A percentile compares a stretch with the other conserved stretches of the same genome.
These are phyloP conservation scores for Lagorchestes hirsutus DNA, from an alignment of 2,797 vertebrate species.

Conservation along the genomic window DNA sequence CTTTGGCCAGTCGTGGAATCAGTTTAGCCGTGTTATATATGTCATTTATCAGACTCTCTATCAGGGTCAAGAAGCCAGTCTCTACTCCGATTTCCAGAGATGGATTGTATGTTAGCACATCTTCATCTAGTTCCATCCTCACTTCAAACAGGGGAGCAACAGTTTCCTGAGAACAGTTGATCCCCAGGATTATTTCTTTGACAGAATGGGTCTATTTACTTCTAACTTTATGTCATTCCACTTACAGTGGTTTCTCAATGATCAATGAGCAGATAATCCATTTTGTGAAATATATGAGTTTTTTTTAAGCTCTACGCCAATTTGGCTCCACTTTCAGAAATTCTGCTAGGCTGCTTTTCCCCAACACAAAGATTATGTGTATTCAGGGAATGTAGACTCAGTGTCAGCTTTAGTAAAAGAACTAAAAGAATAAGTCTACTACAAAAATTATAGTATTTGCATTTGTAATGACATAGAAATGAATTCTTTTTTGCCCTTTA, in stretches of 20 bases:
- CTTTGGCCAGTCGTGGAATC: conserved; percentile 81
- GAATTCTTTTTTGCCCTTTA: neutral
- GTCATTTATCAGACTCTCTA: conserved; percentile 78
- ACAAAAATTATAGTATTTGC: neutral
- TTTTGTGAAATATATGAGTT: neutral
- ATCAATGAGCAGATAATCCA: neutral
- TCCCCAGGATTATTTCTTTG: neutral
- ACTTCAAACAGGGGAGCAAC: conserved; percentile 83
- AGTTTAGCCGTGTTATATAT: conserved; percentile 64
- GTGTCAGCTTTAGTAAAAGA: neutral
- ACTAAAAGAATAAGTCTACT: neutral
- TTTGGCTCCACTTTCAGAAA: neutral
- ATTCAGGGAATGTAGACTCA: neutral
- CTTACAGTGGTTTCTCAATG: neutral
- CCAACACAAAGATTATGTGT: neutral
- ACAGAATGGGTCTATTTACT: neutral
- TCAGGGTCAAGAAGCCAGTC: conserved; percentile 71
- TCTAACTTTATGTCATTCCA: neutral
- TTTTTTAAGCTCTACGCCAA: neutral
- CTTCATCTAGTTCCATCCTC: conserved; percentile 78
- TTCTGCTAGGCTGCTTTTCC: neutral
- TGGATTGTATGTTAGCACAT: conserved; percentile 73
- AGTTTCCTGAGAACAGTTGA: conserved; percentile 66
- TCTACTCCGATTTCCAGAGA: conserved; percentile 74
- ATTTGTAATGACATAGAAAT: neutral